These are phyloP conservation scores for Lasioglossum leucozonium DNA, from an alignment of 2,888 invertebrate genomes.

Conservation along the genomic window DNA sequence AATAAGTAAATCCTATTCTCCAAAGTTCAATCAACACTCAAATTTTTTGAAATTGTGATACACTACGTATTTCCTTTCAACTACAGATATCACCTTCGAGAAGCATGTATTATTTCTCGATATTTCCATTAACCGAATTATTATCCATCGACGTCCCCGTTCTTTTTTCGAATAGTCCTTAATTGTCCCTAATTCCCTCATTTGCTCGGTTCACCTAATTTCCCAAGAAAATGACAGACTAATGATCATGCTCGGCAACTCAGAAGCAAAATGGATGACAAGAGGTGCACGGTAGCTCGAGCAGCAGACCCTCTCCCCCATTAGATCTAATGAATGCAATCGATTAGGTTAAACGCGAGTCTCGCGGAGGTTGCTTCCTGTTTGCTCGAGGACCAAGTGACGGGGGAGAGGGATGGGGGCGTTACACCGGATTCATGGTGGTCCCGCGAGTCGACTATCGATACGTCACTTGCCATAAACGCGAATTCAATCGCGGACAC, in stretches of 20 bases:
- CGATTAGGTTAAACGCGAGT: constrained; percentile 30
- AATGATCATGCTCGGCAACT: constrained; percentile 18
- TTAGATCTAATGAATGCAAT: constrained; percentile 60
- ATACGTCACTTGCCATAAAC: background rate
- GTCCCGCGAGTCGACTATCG: background rate
- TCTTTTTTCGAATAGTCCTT: background rate
- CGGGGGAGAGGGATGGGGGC: too few species aligned
- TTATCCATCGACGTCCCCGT: background rate
- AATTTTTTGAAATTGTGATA: too few species aligned
- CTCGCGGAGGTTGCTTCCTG: constrained; percentile 5
- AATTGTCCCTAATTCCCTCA: background rate
- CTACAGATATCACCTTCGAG: too few species aligned
- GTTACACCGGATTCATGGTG: background rate
- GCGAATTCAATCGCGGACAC: background rate
- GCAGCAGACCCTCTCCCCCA: constrained; percentile 32
- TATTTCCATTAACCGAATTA: background rate
- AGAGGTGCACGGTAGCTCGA: constrained; percentile 38
- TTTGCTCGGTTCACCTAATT: background rate
- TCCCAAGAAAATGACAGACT: background rate
- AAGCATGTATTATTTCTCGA: too few species aligned
- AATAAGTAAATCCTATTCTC: too few species aligned
- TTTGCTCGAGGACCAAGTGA: background rate
- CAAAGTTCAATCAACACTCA: too few species aligned
- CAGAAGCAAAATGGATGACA: constrained; percentile 28
- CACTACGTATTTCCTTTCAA: too few species aligned